A percentile compares a stretch with the other conserved stretches of the same genome.
Conservation (phyloP, 1,140 invertebrate species). For the Diorhabda carinulata region DNA sequence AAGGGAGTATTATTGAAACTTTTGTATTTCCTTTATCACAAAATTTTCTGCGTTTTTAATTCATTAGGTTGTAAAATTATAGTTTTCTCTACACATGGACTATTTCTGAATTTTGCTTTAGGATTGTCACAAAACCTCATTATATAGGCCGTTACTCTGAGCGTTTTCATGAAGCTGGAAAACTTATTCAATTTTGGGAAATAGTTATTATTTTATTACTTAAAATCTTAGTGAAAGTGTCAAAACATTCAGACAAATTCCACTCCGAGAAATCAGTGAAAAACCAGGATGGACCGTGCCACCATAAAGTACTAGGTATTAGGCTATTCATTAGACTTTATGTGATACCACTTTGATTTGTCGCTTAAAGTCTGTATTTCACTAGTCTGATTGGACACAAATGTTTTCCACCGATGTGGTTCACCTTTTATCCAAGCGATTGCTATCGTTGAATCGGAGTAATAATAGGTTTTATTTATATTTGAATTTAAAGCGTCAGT, state of each 20-base stretch:
- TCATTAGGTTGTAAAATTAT: background rate
- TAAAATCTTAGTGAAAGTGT: background rate
- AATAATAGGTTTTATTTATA: conserved; percentile 6
- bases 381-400: conserved; percentile 19
- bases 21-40: background rate
- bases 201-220: background rate
- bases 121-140: conserved; percentile 12
- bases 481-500: conserved; percentile 1
- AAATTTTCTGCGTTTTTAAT: conserved; percentile 2
- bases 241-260: background rate
- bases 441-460: conserved; percentile 13
- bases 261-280: background rate
- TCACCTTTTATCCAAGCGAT: conserved; percentile 30
- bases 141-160: conserved; percentile 9
- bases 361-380: conserved; percentile 19
- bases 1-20: background rate
- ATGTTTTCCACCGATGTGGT: conserved; percentile 36
- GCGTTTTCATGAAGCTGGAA: conserved; percentile 7
- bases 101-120: conserved; percentile 5
- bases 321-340: conserved; percentile 11
- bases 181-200: conserved; percentile 9
- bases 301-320: conserved; percentile 2
- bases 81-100: background rate
- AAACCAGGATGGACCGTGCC: conserved; percentile 4
- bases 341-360: conserved; percentile 16